Evolutionary conservation across 2,113 vertebrate species (phyloP), one percentile per base, ranked within the genome.

Genomic region (Lontra canadensis): DNA sequence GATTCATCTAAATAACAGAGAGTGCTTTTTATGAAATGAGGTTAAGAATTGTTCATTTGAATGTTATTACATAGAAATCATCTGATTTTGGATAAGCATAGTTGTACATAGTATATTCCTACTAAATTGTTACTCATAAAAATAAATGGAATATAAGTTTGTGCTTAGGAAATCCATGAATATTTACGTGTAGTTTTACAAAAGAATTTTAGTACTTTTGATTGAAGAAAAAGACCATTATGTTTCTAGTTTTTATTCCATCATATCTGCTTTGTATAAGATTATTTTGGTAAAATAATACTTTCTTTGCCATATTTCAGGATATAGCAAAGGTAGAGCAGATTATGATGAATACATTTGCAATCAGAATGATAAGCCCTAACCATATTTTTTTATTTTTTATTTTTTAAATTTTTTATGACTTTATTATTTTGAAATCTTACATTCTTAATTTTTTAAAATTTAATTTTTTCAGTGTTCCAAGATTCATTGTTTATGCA

Each of bases 11-110:
- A 59, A 7, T 83, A 39, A 59, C 59, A 83, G 4, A 74, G 21
- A 87, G 25, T 69, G 10, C 20, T 42, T 89, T 83, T 61, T 21
- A 61, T 82, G 23, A 88, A 76, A 78, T 69, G 20, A 84, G 39
- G 55, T 84, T 78, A 79, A 96, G 39, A 93, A 69, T 69, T 90
- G 20, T 52, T 90, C 21, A n/a, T 71, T 84, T 89, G 39, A 69
- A 79, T 18, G 42, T 26, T 59, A 69, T 42, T 85, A 29, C 23
- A 55, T 26, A 84, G 49, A 92, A 93, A 69, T 69, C 26, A 69
- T 49, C 7, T 69, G 34, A 15, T 39, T 79, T 84, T 89, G 59
- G 7, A 59, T 21, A 93, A 26, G 31, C 59, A 42, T 79, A 78
- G 1, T 84, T 84, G 34, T 10, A 29, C n/a, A 79, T 89, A 23